phyloP scores from a whole-genome alignment of 1,140 invertebrate species.

The Mactra quadrangularis region DNA sequence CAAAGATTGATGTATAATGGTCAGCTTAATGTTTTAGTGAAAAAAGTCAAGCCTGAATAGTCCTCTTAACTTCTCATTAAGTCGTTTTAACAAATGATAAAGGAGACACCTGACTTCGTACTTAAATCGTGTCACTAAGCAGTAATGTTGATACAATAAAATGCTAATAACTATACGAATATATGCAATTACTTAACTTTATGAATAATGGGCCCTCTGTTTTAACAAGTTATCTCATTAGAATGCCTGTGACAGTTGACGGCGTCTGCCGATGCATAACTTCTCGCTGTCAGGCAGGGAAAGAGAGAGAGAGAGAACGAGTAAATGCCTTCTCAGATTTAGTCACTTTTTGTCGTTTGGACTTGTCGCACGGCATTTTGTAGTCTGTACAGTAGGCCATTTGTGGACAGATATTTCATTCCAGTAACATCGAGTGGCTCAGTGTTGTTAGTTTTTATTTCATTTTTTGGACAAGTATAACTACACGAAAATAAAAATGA shows the following conservation, averaged over 20 bases:
- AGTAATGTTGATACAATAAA: too few species aligned
- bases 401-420: not conserved
- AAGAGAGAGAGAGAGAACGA: not conserved
- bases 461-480: too few species aligned
- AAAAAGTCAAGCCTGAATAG: too few species aligned
- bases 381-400: not conserved
- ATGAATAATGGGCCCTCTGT: slow-evolving; percentile 7
- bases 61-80: too few species aligned
- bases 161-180: not conserved
- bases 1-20: too few species aligned
- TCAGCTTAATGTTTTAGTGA: too few species aligned
- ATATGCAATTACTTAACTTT: not conserved
- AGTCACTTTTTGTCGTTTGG: slow-evolving; percentile 7
- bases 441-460: not conserved
- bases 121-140: too few species aligned
- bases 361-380: slow-evolving; percentile 3
- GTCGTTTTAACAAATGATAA: too few species aligned
- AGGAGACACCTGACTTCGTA: too few species aligned
- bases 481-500: too few species aligned
- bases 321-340: not conserved
- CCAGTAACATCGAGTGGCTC: not conserved
- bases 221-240: not conserved
- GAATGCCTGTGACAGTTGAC: slow-evolving; percentile 2
- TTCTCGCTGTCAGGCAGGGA: not conserved
- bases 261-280: not conserved